Evolutionary conservation across 2,888 invertebrate genomes (phyloP).

Genomic region (Mesoligia furuncula): DNA sequence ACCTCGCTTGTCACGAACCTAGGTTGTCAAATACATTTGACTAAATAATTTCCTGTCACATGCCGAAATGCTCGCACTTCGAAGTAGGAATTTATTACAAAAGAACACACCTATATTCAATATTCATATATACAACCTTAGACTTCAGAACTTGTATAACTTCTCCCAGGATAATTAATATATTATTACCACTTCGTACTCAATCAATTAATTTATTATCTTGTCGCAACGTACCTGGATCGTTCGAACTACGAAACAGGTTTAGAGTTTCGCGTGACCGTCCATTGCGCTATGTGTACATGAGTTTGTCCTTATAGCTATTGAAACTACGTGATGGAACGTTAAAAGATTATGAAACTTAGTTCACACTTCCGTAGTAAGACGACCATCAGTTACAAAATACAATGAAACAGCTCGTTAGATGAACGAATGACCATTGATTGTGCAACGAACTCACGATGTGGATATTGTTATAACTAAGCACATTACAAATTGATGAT

Average conservation of each 20-base stretch:
- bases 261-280: not conserved
- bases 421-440: slow-evolving; percentile 74
- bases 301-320: not conserved
- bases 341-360: slow-evolving; percentile 37
- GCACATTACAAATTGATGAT: slow-evolving; percentile 70
- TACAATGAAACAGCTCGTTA: slow-evolving; percentile 71
- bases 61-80: slow-evolving; percentile 20
- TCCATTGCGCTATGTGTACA: slow-evolving; percentile 21
- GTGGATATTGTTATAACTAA: slow-evolving; percentile 76
- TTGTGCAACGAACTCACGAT: slow-evolving; percentile 76
- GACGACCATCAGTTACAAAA: slow-evolving; percentile 39
- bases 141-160: slow-evolving; percentile 10
- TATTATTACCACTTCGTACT: slow-evolving; percentile 42
- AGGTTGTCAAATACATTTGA: slow-evolving; percentile 1
- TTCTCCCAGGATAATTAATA: slow-evolving; percentile 29
- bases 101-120: slow-evolving; percentile 16
- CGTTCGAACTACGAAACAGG: not conserved
- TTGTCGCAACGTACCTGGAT: slow-evolving; percentile 12
- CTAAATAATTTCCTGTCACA: slow-evolving; percentile 27
- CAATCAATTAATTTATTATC: slow-evolving; percentile 53
- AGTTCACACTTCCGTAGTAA: slow-evolving; percentile 18
- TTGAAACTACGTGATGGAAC: slow-evolving; percentile 37
- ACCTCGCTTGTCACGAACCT: slow-evolving; percentile 33
- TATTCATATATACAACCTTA: slow-evolving; percentile 13
- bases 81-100: slow-evolving; percentile 36